These are phyloP conservation scores for Lamprotornis superbus DNA, from an alignment of 2,113 vertebrate genomes.

Conservation along the genomic window DNA sequence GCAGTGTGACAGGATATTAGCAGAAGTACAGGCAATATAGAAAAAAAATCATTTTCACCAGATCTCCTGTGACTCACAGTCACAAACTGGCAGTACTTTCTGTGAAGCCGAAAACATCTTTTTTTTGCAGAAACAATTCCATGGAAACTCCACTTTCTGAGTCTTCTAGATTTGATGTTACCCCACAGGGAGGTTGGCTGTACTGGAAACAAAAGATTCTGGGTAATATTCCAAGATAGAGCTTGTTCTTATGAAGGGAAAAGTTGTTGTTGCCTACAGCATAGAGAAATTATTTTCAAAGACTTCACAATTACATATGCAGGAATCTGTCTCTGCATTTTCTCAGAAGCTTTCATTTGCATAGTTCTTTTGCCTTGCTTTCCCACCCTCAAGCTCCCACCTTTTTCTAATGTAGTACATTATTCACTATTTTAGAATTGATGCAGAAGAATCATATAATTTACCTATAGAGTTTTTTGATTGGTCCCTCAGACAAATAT, in stretches of 20 bases:
- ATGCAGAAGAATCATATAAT: not conserved
- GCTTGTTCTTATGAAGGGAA: not conserved
- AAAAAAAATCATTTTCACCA: not conserved
- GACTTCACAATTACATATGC: not conserved
- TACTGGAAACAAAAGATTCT: constrained; percentile 21
- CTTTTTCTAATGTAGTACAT: not conserved
- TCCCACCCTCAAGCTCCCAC: not conserved
- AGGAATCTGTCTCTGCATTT: constrained; percentile 4
- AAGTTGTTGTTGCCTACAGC: not conserved
- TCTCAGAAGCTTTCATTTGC: constrained; percentile 10
- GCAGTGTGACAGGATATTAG: not conserved
- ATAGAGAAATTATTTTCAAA: not conserved
- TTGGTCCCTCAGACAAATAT: not conserved
- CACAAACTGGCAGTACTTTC: constrained; percentile 1
- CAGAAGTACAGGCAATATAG: not conserved
- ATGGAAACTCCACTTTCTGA: constrained; percentile 8
- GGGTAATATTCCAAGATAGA: constrained; percentile 23
- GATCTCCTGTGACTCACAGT: constrained; percentile 7
- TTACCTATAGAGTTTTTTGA: not conserved
- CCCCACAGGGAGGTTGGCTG: not conserved
- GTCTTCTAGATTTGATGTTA: constrained; percentile 26
- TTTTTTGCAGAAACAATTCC: constrained; percentile 16
- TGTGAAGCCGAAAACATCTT: constrained; percentile 20
- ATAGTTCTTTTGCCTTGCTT: not conserved
- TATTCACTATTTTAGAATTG: not conserved